Evolutionary conservation across 2,113 vertebrate species (phyloP).

Genomic region (Daubentonia madagascariensis): DNA sequence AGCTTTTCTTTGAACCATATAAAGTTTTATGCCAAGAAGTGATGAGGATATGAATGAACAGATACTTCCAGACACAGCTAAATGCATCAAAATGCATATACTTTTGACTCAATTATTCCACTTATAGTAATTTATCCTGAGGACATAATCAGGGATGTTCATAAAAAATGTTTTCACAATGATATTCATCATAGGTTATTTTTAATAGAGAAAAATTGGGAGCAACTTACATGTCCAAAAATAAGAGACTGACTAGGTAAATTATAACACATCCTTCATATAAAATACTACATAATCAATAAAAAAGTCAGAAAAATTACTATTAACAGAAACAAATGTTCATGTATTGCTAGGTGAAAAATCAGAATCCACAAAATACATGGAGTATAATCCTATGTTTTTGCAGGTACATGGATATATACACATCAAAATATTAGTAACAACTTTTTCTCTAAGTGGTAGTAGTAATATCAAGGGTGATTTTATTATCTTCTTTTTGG

Average conservation of each 20-base stretch:
- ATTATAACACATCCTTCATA: neutral
- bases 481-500: neutral
- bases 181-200: neutral
- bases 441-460: neutral
- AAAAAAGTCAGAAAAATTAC: neutral
- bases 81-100: neutral
- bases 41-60: neutral
- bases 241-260: conserved; percentile 21
- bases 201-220: conserved; percentile 1
- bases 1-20: conserved; percentile 15
- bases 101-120: neutral
- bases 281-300: conserved; percentile 17
- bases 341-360: neutral
- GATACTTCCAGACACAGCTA: neutral
- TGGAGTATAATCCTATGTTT: neutral
- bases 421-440: neutral
- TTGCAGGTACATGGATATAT: neutral
- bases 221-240: neutral
- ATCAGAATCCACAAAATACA: neutral
- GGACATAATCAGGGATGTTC: neutral
- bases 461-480: neutral
- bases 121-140: neutral
- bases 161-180: neutral
- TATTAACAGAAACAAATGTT: conserved; percentile 27
- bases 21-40: neutral